Percentiles rank a stretch among this genome's conserved stretches.
Evolutionary conservation across 2,797 vertebrate genomes (phyloP).

Genomic region (Chelonia mydas): DNA sequence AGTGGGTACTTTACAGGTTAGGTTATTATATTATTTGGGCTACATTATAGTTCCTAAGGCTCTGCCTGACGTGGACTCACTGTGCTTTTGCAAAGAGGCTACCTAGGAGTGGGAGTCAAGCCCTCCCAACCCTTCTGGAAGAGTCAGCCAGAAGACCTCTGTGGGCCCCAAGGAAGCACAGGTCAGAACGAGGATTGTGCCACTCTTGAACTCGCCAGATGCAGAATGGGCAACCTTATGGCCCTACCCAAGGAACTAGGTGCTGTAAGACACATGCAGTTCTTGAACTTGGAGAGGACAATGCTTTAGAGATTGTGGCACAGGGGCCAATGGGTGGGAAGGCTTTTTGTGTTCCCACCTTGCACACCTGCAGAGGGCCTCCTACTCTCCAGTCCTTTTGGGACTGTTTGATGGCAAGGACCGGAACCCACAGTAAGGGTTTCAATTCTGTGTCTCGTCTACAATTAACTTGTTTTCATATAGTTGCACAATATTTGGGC

Average conservation of each 20-base stretch:
- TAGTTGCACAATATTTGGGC: background rate
- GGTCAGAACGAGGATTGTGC: background rate
- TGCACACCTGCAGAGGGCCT: background rate
- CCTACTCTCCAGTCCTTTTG: background rate
- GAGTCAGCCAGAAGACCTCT: background rate
- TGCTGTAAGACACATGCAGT: accelerated
- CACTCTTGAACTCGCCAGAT: background rate
- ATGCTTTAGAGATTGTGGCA: background rate
- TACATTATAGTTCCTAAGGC: background rate
- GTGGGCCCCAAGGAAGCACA: background rate
- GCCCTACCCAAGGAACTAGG: background rate
- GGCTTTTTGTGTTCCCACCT: accelerated
- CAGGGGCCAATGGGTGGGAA: background rate
- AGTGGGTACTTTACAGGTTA: background rate
- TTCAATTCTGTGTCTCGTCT: background rate
- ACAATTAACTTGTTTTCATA: background rate
- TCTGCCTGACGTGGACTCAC: background rate
- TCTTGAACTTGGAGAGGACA: background rate
- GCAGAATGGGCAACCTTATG: background rate
- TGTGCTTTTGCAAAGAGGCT: background rate
- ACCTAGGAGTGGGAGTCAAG: background rate
- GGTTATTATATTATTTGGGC: background rate
- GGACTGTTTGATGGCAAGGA: background rate
- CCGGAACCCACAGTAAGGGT: background rate
- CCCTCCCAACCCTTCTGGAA: background rate